Evolutionary conservation across 2,888 invertebrate species (phyloP), one percentile per base, ranked within the genome.

Genomic region (Lasioglossum figueresi): DNA sequence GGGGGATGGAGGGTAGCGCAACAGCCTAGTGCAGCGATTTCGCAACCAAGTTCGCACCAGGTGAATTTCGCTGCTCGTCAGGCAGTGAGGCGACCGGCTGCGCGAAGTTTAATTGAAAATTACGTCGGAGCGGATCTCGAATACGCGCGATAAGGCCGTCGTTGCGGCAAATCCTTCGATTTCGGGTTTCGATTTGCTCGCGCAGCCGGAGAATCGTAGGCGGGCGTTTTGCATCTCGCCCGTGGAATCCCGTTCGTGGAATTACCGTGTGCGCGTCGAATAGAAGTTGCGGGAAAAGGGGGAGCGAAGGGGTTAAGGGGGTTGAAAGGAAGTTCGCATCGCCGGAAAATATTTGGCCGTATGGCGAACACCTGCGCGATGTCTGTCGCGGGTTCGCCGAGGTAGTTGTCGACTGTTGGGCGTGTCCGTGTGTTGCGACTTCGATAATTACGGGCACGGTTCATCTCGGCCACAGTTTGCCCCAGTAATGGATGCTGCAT

Each of bases 401-500:
- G 63, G 19, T 16, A 31, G 63, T 63, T 63, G 59, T 59, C 59
- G 70, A 40, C 68, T 31, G 37, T 72, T 27, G n/a, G 40, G 27
- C 52, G 40, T 66, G 56, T 76, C 76, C 59, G 79, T 70, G 40
- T 73, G 66, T 82, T 79, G 71, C 68, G 83, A 79, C 80, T 81
- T 89, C 73, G 83, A 89, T 89, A 83, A 91, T 85, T 88, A 88
- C 82, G n/a, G n/a, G 73, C 70, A 45, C 73, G 79, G 88, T 80
- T 90, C 77, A 89, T 91, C 86, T 83, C 83, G 75, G 52, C 78
- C 71, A 45, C 76, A 82, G 84, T 86, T 84, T 80, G 89, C 80
- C 82, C 88, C 77, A 82, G 88, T 89, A 89, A 90, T 83, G 85
- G 83, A 85, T 82, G 82, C 74, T 66, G 80, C 83, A 88, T 89